Conservation (phyloP, 2,113 vertebrate species). For the Hypocryptadius cinnamomeus region DNA sequence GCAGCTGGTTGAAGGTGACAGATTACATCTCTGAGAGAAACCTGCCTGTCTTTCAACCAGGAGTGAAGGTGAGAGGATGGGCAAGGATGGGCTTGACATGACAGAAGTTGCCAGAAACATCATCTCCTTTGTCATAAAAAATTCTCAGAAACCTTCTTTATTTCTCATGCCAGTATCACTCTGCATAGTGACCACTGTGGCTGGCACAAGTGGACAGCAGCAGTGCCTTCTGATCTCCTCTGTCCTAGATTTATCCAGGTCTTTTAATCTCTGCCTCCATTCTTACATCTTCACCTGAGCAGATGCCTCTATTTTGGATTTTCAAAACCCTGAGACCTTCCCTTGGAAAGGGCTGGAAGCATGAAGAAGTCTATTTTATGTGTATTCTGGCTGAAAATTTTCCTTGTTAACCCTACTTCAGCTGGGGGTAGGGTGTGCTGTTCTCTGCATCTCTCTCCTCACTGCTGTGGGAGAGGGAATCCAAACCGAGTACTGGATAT, state of each 20-base stretch:
- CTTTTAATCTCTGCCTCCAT: neutral
- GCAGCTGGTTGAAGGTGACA: constrained; percentile 90
- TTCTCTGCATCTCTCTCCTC: neutral
- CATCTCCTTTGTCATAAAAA: neutral
- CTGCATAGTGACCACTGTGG: neutral
- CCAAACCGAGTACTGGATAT: neutral
- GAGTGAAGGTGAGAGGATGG: constrained; percentile 81
- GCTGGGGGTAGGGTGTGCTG: neutral
- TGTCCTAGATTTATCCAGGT: neutral
- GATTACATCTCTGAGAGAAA: constrained; percentile 85
- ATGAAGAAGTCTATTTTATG: neutral
- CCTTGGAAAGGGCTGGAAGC: neutral
- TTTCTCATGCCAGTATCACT: neutral
- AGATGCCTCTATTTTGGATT: neutral
- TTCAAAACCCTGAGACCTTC: neutral
- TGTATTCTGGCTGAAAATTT: constrained; percentile 4
- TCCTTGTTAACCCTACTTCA: neutral
- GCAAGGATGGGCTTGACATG: neutral
- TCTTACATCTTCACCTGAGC: neutral
- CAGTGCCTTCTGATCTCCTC: neutral
- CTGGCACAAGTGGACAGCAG: neutral
- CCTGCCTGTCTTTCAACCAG: constrained; percentile 83
- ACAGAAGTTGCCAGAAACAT: neutral
- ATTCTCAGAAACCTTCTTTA: neutral
- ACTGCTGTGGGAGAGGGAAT: neutral